phyloP scores from a whole-genome alignment of 2,888 invertebrate species.

The Lumbricus terrestris region DNA sequence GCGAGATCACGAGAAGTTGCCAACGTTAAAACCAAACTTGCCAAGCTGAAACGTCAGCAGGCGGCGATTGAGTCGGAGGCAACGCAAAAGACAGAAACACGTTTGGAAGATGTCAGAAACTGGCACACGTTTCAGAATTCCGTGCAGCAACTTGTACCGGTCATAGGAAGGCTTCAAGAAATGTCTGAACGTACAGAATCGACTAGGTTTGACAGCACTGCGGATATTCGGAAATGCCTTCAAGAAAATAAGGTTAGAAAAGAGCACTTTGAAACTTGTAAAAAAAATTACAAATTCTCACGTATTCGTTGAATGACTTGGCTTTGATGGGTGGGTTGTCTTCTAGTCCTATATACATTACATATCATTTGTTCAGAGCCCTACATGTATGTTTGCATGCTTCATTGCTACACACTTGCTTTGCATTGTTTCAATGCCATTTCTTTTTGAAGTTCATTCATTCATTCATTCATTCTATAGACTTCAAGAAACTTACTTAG shows the following conservation, averaged over 20 bases:
- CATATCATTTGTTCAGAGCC: no score
- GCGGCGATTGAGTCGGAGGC: constrained; percentile 75
- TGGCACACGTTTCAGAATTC: constrained; percentile 80
- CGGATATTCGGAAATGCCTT: background rate
- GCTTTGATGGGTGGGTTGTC: background rate
- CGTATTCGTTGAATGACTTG: background rate
- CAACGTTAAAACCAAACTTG: constrained; percentile 74
- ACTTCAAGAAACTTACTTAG: no score
- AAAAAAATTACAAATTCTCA: background rate
- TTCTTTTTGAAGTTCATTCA: no score
- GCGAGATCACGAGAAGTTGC: constrained; percentile 67
- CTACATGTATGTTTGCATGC: no score
- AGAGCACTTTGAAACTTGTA: background rate
- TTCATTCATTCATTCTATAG: no score
- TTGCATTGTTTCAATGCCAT: background rate
- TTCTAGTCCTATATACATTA: background rate
- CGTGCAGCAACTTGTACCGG: constrained; percentile 77
- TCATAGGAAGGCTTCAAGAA: constrained; percentile 65
- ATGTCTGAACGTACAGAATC: background rate
- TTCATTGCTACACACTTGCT: background rate
- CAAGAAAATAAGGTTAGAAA: constrained; percentile 6
- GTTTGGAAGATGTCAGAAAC: constrained; percentile 75
- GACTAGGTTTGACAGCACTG: background rate
- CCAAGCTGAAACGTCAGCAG: constrained; percentile 72
- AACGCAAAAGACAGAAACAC: constrained; percentile 70